phyloP scores from a whole-genome alignment of 2,888 invertebrate species.

The Theristus sp. region DNA sequence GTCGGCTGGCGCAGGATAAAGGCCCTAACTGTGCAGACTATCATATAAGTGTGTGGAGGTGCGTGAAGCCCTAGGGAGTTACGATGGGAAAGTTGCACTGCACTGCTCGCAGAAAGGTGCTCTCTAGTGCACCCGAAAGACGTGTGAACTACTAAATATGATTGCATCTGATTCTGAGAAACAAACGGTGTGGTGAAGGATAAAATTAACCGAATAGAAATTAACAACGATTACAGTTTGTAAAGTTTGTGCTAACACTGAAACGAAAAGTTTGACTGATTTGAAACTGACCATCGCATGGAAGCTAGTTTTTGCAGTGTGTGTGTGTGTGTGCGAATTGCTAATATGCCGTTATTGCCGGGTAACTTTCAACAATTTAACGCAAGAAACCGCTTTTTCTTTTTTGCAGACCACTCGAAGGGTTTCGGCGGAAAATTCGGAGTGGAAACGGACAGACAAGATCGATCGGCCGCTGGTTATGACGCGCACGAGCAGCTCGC shows the following conservation, averaged over 20 bases:
- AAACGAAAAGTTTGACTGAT: no score
- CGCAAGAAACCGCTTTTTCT: no score
- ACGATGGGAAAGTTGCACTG: constrained; percentile 54
- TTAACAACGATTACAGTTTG: no score
- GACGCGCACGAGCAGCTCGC: constrained; percentile 8
- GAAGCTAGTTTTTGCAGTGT: no score
- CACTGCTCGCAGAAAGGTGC: constrained; percentile 57
- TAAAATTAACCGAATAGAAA: no score
- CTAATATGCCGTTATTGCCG: no score
- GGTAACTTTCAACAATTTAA: not conserved
- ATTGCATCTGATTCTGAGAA: not conserved
- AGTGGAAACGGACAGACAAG: constrained; percentile 25
- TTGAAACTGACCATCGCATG: no score
- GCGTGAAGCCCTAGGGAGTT: constrained; percentile 30
- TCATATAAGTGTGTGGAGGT: no score
- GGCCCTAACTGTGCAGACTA: no score
- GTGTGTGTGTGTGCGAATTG: no score
- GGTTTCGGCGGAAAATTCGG: constrained; percentile 36
- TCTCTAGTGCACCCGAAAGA: not conserved
- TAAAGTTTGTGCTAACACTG: no score
- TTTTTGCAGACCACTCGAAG: constrained; percentile 30
- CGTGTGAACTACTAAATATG: not conserved
- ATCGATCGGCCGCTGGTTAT: constrained; percentile 10
- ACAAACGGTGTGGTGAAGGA: no score
- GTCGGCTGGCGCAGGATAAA: constrained; percentile 29